Evolutionary conservation across 2,888 invertebrate genomes (phyloP).

Genomic region (Aleiodes testaceus): DNA sequence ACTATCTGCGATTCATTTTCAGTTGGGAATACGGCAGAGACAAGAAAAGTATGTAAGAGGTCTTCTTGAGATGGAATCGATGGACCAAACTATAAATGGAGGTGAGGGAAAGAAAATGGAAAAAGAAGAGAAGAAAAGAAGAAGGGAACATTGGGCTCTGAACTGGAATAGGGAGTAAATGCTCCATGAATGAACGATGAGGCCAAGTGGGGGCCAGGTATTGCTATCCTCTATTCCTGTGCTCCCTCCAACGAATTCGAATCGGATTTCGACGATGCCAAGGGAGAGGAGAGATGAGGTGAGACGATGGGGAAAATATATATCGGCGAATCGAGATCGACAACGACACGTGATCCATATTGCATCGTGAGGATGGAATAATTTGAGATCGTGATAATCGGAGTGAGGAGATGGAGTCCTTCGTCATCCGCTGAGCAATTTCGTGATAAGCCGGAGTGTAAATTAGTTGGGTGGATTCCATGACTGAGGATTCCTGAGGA

Average conservation of each 20-base stretch:
- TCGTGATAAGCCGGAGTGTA: too few relatives aligned
- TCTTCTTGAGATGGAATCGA: conserved; percentile 31
- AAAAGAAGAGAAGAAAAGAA: conserved; percentile 39
- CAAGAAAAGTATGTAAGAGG: conserved; percentile 63
- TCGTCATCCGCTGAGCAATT: conserved; percentile 6
- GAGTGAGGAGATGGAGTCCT: conserved; percentile 27
- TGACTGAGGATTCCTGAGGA: too few relatives aligned
- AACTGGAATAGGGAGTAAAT: conserved; percentile 70
- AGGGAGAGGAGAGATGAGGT: not conserved
- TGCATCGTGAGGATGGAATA: conserved; percentile 49
- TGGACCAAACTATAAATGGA: conserved; percentile 35
- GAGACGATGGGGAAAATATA: conserved; percentile 41
- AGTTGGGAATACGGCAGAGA: conserved; percentile 51
- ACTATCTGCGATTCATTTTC: conserved; percentile 66
- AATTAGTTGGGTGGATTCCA: too few relatives aligned
- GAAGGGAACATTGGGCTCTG: conserved; percentile 60
- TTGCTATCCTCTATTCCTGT: conserved; percentile 53
- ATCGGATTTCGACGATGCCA: conserved; percentile 63
- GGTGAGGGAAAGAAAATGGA: conserved; percentile 46
- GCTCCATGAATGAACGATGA: conserved; percentile 73
- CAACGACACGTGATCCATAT: conserved; percentile 58
- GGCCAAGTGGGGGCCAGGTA: conserved; percentile 58
- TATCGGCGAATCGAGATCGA: conserved; percentile 60
- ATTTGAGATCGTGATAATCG: conserved; percentile 33
- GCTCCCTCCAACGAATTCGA: conserved; percentile 59